Percentiles rank a stretch among this genome's conserved stretches.
Evolutionary conservation across 1,140 invertebrate genomes (phyloP).

Genomic region (Caenorhabditis brenneri): DNA sequence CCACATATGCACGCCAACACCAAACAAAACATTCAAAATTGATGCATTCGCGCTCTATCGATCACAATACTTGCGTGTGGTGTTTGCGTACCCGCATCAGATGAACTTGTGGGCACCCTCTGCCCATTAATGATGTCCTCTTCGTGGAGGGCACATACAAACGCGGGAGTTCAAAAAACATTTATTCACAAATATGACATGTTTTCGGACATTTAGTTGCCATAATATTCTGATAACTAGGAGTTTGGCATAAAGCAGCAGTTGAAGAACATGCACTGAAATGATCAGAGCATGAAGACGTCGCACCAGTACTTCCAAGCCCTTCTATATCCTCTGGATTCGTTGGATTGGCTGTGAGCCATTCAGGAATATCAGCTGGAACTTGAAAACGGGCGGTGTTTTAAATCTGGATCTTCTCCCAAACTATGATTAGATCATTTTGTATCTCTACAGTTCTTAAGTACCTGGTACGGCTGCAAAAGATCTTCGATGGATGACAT

Average conservation of each 20-base stretch:
- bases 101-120: too few relatives aligned
- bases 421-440: neutral
- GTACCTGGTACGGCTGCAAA: neutral
- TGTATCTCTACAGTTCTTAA: too few relatives aligned
- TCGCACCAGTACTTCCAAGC: neutral
- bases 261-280: neutral
- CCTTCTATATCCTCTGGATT: neutral
- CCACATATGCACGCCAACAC: too few relatives aligned
- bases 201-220: neutral
- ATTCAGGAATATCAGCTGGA: neutral
- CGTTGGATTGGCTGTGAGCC: neutral
- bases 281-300: neutral
- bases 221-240: neutral
- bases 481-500: neutral
- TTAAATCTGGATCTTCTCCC: neutral
- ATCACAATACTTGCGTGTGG: too few relatives aligned
- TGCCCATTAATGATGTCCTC: too few relatives aligned
- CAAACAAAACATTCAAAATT: too few relatives aligned
- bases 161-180: too few relatives aligned
- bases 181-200: neutral
- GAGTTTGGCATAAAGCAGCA: neutral
- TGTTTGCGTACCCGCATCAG: too few relatives aligned
- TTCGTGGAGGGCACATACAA: too few relatives aligned
- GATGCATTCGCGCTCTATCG: too few relatives aligned
- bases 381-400: neutral